Evolutionary conservation across 1,140 invertebrate genomes (phyloP).

Genomic region (Coelopa frigida): DNA sequence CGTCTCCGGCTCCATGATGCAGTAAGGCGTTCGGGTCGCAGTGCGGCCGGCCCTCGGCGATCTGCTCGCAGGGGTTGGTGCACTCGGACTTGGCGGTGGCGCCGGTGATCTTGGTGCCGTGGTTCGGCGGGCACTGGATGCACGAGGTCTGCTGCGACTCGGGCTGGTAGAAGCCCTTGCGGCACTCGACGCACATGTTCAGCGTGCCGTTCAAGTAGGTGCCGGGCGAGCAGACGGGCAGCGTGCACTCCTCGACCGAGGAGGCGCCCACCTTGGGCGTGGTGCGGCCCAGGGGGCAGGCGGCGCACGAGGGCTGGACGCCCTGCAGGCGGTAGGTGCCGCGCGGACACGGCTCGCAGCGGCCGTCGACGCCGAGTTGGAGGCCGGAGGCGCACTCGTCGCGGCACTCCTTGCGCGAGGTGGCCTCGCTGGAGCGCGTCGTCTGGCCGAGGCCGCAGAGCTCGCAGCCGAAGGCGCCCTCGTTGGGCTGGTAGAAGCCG

Average conservation of each 20-base stretch:
- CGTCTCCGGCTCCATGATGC: slow-evolving; percentile 75
- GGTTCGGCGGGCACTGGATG: slow-evolving; percentile 83
- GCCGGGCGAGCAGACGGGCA: slow-evolving; percentile 77
- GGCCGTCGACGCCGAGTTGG: slow-evolving; percentile 80
- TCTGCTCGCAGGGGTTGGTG: slow-evolving; percentile 82
- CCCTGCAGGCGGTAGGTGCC: slow-evolving; percentile 87
- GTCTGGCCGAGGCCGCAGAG: slow-evolving; percentile 89
- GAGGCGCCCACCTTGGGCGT: slow-evolving; percentile 77
- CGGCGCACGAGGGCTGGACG: slow-evolving; percentile 76
- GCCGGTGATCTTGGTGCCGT: slow-evolving; percentile 76
- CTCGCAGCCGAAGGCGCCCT: slow-evolving; percentile 84
- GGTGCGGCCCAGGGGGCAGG: slow-evolving; percentile 82
- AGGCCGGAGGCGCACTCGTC: slow-evolving; percentile 87
- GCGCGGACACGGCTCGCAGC: slow-evolving; percentile 84
- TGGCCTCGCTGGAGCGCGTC: slow-evolving; percentile 83
- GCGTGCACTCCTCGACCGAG: slow-evolving; percentile 82
- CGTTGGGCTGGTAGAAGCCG: slow-evolving; percentile 86
- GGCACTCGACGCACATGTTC: slow-evolving; percentile 81
- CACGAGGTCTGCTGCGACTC: slow-evolving; percentile 83
- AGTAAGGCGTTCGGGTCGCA: slow-evolving; percentile 85
- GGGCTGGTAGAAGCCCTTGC: slow-evolving; percentile 88
- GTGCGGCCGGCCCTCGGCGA: slow-evolving; percentile 59
- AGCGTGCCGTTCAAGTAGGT: slow-evolving; percentile 75
- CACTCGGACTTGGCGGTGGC: slow-evolving; percentile 73
- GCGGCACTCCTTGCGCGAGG: slow-evolving; percentile 77